phyloP scores from a whole-genome alignment of 2,797 vertebrate species.

The Pteronotus mesoamericanus region DNA sequence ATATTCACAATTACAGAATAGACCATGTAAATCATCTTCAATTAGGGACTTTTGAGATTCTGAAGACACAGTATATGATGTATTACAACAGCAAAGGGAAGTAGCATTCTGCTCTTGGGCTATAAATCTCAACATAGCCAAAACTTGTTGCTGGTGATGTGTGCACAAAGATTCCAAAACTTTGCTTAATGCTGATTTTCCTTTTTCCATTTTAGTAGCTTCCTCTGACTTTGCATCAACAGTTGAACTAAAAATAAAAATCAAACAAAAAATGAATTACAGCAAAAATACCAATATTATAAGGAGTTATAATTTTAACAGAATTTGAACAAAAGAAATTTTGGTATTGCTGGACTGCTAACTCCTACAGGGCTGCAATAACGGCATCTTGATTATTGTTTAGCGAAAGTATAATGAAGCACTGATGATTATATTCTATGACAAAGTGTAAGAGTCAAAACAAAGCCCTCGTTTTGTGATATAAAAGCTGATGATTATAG shows the following conservation, averaged over 20 bases:
- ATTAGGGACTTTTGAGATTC: slow-evolving; percentile 82
- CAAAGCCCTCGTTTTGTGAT: slow-evolving; percentile 31
- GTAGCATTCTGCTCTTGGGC: slow-evolving; percentile 85
- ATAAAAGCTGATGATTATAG: neutral
- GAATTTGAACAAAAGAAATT: slow-evolving; percentile 71
- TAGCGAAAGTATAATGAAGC: slow-evolving; percentile 51
- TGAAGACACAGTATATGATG: slow-evolving; percentile 78
- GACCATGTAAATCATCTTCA: slow-evolving; percentile 80
- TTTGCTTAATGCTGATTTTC: slow-evolving; percentile 87
- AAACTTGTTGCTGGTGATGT: slow-evolving; percentile 91
- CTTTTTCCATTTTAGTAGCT: slow-evolving; percentile 85
- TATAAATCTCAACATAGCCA: slow-evolving; percentile 91
- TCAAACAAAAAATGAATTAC: slow-evolving; percentile 87
- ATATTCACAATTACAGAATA: slow-evolving; percentile 82
- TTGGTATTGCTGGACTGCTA: slow-evolving; percentile 53
- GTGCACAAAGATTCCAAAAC: slow-evolving; percentile 92
- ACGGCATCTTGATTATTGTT: slow-evolving; percentile 36
- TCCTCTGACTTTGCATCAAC: slow-evolving; percentile 86
- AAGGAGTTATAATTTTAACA: slow-evolving; percentile 75
- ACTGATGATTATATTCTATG: slow-evolving; percentile 14
- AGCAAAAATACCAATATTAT: slow-evolving; percentile 77
- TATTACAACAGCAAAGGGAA: slow-evolving; percentile 79
- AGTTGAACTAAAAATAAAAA: slow-evolving; percentile 91
- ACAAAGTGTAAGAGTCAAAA: slow-evolving; percentile 24
- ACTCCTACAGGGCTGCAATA: slow-evolving; percentile 31